Evolutionary conservation across 2,797 vertebrate species (phyloP), one percentile per base, ranked within the genome.

Genomic region (Ctenopoma kingsleyae): DNA sequence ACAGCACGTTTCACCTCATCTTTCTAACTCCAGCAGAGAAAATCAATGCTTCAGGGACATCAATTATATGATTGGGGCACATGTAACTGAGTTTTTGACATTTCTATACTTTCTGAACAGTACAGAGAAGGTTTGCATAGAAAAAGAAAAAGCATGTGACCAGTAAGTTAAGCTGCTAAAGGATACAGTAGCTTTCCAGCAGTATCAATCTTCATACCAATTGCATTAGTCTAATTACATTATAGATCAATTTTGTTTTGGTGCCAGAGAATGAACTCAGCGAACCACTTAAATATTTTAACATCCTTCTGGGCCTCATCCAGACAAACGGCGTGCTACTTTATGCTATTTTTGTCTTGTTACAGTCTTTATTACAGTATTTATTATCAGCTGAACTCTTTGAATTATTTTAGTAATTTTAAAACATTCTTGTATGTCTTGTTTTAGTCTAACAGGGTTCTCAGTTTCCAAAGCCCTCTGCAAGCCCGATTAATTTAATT

Each of bases 231-330:
- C 23, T n/a, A 48, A 76, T 78, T 59, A 61, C 27, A 43, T 50
- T 64, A 70, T 44, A 49, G 63, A 83, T 84, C 71, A 72, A 77
- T 82, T 72, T 25, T 55, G 62, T 68, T 73, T 62, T 58, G 25
- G n/a, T 67, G 40, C 54, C 50, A 52, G 69, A 47, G 55, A 57
- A 74, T 1, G 3, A 30, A 59, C 32, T 30, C n/a, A 36, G 8
- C 22, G 20, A 61, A 11, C 23, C 12, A 3, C 20, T 71, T 52
- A 20, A 70, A 76, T 76, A 64, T 79, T 72, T 30, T 35, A 81
- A 60, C 53, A 67, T 71, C 51, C 48, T 70, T 54, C 51, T 67
- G 22, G 56, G 25, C 19, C 10, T 36, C 0, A 0, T 73, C 41
- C 54, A 66, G 35, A 66, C 52, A 71, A 72, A 57, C 61, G 19